Conservation (phyloP, 2,888 invertebrate species). For the Dryocosmus kuriphilus region DNA sequence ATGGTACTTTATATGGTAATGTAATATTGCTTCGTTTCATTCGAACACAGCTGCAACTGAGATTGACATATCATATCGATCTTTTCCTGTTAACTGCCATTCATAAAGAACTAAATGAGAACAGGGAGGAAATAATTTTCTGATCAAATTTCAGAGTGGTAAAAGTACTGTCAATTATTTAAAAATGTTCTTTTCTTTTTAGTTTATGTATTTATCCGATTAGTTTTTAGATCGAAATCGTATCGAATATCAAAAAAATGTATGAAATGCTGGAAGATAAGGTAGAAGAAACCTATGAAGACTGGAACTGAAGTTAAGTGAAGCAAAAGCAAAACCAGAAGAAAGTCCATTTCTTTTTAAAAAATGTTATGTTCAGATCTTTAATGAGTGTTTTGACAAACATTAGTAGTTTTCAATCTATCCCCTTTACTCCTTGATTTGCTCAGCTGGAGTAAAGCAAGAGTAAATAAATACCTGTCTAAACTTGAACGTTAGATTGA, state of each 20-base stretch:
- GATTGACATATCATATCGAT: conserved; percentile 2
- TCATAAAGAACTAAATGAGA: neutral
- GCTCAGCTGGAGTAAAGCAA: neutral
- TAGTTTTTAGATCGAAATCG: no score
- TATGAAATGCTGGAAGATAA: no score
- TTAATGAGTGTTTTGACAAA: no score
- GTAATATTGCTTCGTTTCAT: conserved; percentile 6
- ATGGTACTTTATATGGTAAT: conserved; percentile 1
- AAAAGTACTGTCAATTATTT: neutral
- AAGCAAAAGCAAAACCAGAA: no score
- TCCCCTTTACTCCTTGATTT: neutral
- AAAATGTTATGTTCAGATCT: no score
- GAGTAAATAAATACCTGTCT: neutral
- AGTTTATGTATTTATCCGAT: no score
- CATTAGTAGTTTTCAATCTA: neutral
- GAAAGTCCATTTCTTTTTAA: no score
- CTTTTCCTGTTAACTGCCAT: neutral
- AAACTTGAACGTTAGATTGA: conserved; percentile 5
- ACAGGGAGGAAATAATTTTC: neutral
- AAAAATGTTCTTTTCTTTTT: no score
- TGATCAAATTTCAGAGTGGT: neutral
- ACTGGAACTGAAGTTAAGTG: no score
- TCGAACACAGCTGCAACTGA: neutral
- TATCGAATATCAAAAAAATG: no score
- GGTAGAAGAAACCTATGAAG: no score